Percentiles rank a stretch among this genome's conserved stretches.
Evolutionary conservation across 2,113 vertebrate species (phyloP).

Genomic region (Limanda limanda): DNA sequence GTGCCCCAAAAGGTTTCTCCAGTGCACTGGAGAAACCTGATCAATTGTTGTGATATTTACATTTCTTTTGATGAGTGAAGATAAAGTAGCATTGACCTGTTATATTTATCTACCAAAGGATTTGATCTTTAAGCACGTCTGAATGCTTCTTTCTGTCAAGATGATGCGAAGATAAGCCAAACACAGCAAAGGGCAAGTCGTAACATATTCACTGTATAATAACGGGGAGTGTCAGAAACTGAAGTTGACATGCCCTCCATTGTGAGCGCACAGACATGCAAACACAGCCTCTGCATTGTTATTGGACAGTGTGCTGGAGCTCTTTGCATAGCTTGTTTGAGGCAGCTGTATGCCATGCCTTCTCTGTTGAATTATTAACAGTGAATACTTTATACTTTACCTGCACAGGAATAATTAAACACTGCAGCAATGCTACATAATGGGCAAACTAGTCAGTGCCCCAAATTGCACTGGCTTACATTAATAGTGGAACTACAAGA

Average conservation of each 20-base stretch:
- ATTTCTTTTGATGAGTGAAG: conserved; percentile 9
- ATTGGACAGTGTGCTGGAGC: conserved; percentile 19
- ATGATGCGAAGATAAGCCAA: conserved; percentile 26
- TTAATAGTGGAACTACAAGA: conserved; percentile 2
- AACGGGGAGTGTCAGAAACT: conserved; percentile 25
- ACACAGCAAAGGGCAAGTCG: conserved; percentile 45
- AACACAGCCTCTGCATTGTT: conserved; percentile 31
- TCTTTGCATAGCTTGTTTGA: conserved; percentile 52
- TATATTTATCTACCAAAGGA: conserved; percentile 15
- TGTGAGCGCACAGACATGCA: conserved; percentile 37
- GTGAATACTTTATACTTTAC: conserved; percentile 44
- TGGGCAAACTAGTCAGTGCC: conserved; percentile 15
- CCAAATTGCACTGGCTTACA: conserved; percentile 34
- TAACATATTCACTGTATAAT: conserved; percentile 34
- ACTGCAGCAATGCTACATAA: conserved; percentile 51
- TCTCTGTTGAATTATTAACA: conserved; percentile 78
- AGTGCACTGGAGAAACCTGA: background rate
- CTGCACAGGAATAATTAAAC: conserved; percentile 53
- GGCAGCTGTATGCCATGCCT: conserved; percentile 49
- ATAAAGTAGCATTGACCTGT: conserved; percentile 15
- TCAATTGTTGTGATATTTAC: conserved; percentile 8
- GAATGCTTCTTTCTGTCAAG: conserved; percentile 42
- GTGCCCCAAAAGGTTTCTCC: background rate
- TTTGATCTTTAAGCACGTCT: conserved; percentile 35
- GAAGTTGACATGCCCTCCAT: conserved; percentile 18